Percentiles rank a stretch among this genome's conserved stretches.
phyloP scores from a whole-genome alignment of 2,888 invertebrate species.

The Pemphredon lugubris region DNA sequence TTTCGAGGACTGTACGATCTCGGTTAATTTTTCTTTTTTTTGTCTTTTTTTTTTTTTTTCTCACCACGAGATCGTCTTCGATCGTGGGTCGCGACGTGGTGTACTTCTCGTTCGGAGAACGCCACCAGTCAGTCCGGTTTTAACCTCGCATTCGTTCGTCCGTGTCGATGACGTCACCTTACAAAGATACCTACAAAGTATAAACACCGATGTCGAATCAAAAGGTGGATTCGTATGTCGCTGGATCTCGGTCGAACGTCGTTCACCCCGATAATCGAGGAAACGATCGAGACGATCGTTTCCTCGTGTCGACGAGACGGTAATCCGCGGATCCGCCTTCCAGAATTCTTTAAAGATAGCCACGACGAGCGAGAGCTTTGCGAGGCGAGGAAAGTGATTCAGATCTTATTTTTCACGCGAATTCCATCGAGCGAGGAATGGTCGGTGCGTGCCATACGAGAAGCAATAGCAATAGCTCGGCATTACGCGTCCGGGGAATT shows the following conservation, averaged over 20 bases:
- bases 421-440: not conserved
- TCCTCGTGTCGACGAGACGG: no score
- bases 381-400: no score
- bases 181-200: conserved; percentile 66
- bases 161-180: conserved; percentile 69
- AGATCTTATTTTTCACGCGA: not conserved
- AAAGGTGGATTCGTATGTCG: conserved; percentile 20
- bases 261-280: no score
- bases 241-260: no score
- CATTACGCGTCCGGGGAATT: conserved; percentile 43
- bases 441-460: not conserved
- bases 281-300: no score
- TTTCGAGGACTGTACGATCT: conserved; percentile 8
- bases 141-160: conserved; percentile 71
- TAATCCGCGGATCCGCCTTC: no score
- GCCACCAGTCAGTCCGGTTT: conserved; percentile 80
- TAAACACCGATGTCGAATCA: conserved; percentile 46
- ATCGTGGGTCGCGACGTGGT: conserved; percentile 50
- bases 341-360: no score
- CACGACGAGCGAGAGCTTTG: no score
- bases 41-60: conserved; percentile 42
- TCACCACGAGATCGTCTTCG: conserved; percentile 48
- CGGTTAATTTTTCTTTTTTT: conserved; percentile 35
- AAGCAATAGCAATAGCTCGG: conserved; percentile 12
- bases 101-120: conserved; percentile 73